Conservation (phyloP, 2,797 vertebrate species). For the Ispidina picta region DNA sequence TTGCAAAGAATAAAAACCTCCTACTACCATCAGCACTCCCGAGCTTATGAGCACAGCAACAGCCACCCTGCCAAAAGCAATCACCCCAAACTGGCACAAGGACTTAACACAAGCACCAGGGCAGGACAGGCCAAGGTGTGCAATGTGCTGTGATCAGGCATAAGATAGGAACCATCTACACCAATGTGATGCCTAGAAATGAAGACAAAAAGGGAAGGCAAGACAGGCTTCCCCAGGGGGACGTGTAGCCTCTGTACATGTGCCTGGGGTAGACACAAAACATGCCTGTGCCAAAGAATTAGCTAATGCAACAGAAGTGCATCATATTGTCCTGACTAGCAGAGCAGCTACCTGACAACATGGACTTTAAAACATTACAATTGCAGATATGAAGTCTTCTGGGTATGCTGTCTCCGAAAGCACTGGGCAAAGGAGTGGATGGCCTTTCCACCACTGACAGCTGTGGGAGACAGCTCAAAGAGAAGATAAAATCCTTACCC, state of each 20-base stretch:
- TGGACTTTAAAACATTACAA: neutral
- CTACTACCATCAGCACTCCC: neutral
- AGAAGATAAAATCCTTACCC: slow-evolving; percentile 83
- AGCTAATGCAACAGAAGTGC: neutral
- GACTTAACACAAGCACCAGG: neutral
- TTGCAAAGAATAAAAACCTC: neutral
- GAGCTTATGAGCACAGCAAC: neutral
- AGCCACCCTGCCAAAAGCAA: neutral
- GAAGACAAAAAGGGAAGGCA: too few species aligned
- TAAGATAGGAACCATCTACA: neutral
- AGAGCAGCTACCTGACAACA: neutral
- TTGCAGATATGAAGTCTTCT: neutral
- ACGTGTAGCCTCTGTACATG: neutral
- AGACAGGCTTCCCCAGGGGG: neutral
- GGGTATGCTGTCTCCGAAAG: neutral
- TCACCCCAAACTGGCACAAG: neutral
- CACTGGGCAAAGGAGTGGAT: neutral
- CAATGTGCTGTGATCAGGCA: neutral
- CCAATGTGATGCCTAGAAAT: neutral
- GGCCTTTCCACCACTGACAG: neutral
- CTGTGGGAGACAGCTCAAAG: neutral
- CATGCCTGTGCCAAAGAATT: neutral
- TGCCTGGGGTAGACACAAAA: neutral
- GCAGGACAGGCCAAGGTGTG: neutral
- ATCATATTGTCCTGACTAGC: neutral